A percentile compares a stretch with the other conserved stretches of the same genome.
phyloP scores from a whole-genome alignment of 2,797 vertebrate genomes.

The Lutjanus argentimaculatus region DNA sequence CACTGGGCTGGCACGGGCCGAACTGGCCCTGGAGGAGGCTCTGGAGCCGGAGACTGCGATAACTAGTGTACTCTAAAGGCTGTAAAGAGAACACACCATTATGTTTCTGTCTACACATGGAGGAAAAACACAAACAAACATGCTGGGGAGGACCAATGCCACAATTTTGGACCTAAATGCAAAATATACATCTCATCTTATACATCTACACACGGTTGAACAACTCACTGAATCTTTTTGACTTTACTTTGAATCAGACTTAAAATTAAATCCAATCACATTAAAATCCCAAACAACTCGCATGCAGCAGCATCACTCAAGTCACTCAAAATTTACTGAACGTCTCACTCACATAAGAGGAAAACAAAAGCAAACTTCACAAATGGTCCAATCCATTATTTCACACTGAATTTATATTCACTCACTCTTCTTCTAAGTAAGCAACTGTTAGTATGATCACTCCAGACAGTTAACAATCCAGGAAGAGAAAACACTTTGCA shows the following conservation, averaged over 20 bases:
- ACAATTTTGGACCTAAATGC: background rate
- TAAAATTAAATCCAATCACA: background rate
- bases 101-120: background rate
- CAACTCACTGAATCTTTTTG: background rate
- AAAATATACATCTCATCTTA: background rate
- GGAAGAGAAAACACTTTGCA: background rate
- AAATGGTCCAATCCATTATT: background rate
- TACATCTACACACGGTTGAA: background rate
- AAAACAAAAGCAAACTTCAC: slow-evolving; percentile 8
- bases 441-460: background rate
- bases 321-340: background rate
- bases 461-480: background rate
- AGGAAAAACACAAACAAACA: slow-evolving; percentile 8
- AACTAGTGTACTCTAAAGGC: slow-evolving; percentile 91
- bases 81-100: slow-evolving; percentile 69
- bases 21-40: slow-evolving; percentile 93
- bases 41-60: slow-evolving; percentile 91
- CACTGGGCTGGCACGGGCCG: slow-evolving; percentile 95
- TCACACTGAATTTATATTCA: background rate
- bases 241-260: background rate
- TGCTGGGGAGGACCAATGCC: background rate
- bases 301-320: slow-evolving; percentile 6
- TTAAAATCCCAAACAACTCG: background rate
- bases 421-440: background rate
- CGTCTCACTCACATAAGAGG: background rate